Evolutionary conservation across 35 echinoderm and acorn worm genomes (phyloP).

Genomic region (Hemicentrotus pulcherrimus): DNA sequence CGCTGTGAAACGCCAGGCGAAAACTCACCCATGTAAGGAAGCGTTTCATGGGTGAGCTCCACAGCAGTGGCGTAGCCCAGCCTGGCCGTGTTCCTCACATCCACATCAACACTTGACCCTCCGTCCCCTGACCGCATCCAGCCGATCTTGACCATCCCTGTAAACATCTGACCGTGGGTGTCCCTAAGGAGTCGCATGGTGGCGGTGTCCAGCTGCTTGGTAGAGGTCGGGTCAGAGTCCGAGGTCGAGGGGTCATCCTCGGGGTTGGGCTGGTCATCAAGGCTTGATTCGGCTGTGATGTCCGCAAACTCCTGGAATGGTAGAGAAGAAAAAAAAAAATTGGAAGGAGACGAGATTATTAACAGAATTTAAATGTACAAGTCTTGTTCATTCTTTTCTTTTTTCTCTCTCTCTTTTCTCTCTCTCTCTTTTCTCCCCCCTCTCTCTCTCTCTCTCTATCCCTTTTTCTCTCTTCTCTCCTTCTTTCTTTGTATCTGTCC

Average conservation of each 20-base stretch:
- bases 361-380: too few relatives aligned
- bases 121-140: conserved; percentile 22
- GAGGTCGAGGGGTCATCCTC: background rate
- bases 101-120: background rate
- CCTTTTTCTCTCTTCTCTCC: too few relatives aligned
- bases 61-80: conserved; percentile 50
- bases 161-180: conserved; percentile 66
- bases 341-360: too few relatives aligned
- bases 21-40: conserved; percentile 62
- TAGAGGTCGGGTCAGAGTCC: background rate
- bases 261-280: conserved; percentile 50
- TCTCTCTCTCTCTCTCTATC: too few relatives aligned
- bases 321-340: background rate
- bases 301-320: conserved; percentile 80
- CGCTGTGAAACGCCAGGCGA: background rate
- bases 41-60: conserved; percentile 32
- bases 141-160: conserved; percentile 36
- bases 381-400: too few relatives aligned
- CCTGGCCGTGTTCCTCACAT: background rate
- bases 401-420: too few relatives aligned
- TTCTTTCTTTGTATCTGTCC: too few relatives aligned
- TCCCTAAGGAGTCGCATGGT: conserved; percentile 59
- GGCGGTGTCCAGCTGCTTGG: conserved; percentile 9
- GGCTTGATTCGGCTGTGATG: conserved; percentile 61
- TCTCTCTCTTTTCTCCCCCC: too few relatives aligned